Base-by-base conservation (phyloP, 2,113 vertebrate species). In the Alectura lathami region DNA sequence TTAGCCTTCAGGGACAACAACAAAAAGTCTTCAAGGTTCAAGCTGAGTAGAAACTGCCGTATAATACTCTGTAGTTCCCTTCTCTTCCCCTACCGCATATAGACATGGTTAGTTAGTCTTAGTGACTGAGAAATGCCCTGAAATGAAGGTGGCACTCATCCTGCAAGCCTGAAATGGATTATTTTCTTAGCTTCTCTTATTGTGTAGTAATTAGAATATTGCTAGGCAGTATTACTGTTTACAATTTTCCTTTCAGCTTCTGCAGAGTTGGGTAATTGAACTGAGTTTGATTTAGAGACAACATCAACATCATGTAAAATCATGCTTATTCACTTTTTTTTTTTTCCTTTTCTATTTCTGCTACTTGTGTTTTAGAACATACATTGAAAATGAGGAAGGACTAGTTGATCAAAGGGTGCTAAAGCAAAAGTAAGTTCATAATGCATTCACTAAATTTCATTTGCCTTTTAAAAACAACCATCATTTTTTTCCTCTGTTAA, bases 381-480 rank as follows among this genome's bases (percentile, higher is more conserved):
- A n/a, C n/a, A n/a, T n/a, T n/a, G n/a, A 89, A 91, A 93, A 78
- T 8, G 87, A 86, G n/a, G 83, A 83, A 57, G 91, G 82, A 89
- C 45, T 77, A 57, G 89, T 97, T 86, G 97, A 98, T 83, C 97
- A 81, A 45, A 97, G 96, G 95, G 97, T 97, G 4, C 75, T 97
- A 72, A 98, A 98, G 54, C 97, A 97, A 83, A 98, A 98, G 97
- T 98, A 47, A 91, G 96, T 94, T 84, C 42, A 36, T 76, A 48
- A 69, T 26, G 26, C 10, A 42, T 30, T 89, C 23, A n/a, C 29
- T 84, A 18, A 24, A 30, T 62, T 70, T 76, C 63, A 4, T 9
- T 69, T 70, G 13, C 29, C 14, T 76, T 86, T 54, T 66, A 11
- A 81, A 86, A 82, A 54, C 8, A 14, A 43, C 11, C 8, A 81